Conservation (phyloP, 2,888 invertebrate species). For the Romanomermis culicivorax region DNA sequence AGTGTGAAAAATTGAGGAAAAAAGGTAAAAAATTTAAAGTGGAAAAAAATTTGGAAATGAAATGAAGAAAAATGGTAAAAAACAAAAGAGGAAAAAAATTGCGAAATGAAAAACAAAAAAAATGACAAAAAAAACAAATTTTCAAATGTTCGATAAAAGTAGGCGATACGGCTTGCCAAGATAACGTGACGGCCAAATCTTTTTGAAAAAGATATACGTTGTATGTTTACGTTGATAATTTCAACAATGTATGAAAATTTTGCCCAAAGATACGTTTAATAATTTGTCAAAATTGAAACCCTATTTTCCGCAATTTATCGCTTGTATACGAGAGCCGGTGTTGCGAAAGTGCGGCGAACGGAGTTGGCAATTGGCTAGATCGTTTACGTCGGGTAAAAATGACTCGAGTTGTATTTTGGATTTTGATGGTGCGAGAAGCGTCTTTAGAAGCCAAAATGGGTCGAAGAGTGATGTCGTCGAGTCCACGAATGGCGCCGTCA, state of each 20-base stretch:
- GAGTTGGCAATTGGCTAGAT: background rate
- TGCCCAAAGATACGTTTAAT: background rate
- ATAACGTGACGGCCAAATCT: background rate
- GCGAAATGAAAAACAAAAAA: no score
- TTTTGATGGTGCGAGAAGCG: background rate
- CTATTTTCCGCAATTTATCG: background rate
- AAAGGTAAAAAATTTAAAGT: no score
- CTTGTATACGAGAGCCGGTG: background rate
- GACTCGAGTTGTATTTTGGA: background rate
- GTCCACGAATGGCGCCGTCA: background rate
- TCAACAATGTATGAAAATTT: background rate
- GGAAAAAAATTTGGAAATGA: no score
- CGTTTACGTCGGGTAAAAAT: background rate
- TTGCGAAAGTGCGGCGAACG: slow-evolving; percentile 14
- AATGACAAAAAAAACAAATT: no score
- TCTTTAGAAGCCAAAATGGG: background rate
- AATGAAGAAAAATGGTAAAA: no score
- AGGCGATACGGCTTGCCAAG: background rate
- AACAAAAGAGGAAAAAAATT: no score
- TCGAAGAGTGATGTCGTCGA: background rate
- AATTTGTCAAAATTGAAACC: background rate
- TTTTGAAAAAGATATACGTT: background rate
- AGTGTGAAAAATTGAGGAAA: no score
- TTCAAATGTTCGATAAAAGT: background rate
- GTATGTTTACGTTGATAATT: background rate